Percentiles rank a stretch among this genome's conserved stretches.
phyloP scores from a whole-genome alignment of 1,140 invertebrate species.

The Drosophila bocki region DNA sequence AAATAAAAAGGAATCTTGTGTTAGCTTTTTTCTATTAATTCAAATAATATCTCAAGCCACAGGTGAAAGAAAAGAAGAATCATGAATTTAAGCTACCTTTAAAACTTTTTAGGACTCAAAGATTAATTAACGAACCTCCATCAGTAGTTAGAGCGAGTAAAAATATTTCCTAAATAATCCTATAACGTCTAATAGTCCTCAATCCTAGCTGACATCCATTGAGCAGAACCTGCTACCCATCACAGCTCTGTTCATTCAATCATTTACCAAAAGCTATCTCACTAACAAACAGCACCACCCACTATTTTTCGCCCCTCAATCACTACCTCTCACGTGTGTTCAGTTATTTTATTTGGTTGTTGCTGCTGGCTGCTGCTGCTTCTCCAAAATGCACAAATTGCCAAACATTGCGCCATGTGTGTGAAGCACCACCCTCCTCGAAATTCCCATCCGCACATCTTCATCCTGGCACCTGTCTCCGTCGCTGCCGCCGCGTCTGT shows the following conservation, averaged over 20 bases:
- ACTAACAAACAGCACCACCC: neutral
- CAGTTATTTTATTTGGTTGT: slow-evolving; percentile 72
- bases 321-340: slow-evolving; percentile 49
- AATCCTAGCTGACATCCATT: neutral
- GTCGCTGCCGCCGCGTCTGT: slow-evolving; percentile 4
- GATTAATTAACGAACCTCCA: neutral
- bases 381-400: slow-evolving; percentile 73
- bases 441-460: slow-evolving; percentile 22
- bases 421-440: neutral
- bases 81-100: no score
- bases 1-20: no score
- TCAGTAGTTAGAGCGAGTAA: neutral
- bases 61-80: no score
- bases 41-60: no score
- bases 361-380: slow-evolving; percentile 28
- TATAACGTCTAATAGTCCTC: neutral
- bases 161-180: neutral
- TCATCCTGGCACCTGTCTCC: slow-evolving; percentile 3
- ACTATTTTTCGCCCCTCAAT: slow-evolving; percentile 8
- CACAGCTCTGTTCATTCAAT: slow-evolving; percentile 5
- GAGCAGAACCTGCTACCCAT: neutral
- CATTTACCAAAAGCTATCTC: slow-evolving; percentile 10
- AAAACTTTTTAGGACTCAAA: neutral
- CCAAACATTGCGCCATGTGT: slow-evolving; percentile 73
- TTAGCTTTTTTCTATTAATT: no score